Evolutionary conservation across 2,113 vertebrate genomes (phyloP).

Genomic region (Irena cyanogastra): DNA sequence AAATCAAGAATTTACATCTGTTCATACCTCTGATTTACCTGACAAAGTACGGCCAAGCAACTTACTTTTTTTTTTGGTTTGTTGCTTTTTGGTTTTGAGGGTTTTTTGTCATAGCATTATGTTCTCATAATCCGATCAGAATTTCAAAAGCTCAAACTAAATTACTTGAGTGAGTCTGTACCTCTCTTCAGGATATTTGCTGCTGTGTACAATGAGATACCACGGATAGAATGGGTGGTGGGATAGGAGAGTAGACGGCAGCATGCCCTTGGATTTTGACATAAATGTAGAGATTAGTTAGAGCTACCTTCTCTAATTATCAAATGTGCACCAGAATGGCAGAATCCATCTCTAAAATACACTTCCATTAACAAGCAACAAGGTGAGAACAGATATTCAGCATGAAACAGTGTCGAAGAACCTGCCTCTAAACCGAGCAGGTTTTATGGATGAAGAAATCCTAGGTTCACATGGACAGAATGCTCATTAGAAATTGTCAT

Average conservation of each 20-base stretch:
- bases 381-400: background rate
- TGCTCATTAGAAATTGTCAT: background rate
- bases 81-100: background rate
- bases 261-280: conserved; percentile 5
- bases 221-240: background rate
- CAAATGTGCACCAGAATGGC: background rate
- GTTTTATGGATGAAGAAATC: background rate
- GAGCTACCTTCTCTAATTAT: background rate
- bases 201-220: background rate
- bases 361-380: background rate
- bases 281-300: background rate
- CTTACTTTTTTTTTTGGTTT: background rate
- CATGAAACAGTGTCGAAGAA: background rate
- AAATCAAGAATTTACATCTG: background rate
- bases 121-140: background rate
- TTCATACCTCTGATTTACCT: background rate
- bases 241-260: background rate
- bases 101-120: background rate
- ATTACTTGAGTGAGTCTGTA: background rate
- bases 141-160: background rate
- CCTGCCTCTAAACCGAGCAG: background rate
- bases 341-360: background rate
- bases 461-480: background rate
- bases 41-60: background rate
- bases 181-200: background rate